Base-by-base conservation (phyloP, 2,797 vertebrate genomes). In the Platyrinchus mystaceus region DNA sequence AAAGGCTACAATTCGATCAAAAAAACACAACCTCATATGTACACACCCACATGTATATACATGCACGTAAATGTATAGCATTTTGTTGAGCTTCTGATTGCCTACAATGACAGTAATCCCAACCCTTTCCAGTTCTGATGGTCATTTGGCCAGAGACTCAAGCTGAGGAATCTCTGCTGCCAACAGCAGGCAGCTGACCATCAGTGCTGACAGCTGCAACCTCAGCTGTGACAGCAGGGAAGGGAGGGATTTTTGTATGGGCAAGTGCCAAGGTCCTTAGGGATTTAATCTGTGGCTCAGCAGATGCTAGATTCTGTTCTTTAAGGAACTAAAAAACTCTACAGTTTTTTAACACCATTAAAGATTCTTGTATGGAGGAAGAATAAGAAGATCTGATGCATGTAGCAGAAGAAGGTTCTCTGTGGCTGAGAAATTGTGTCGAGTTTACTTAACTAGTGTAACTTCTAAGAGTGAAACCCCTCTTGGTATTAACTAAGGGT, bases 21-120 rank as follows among this genome's bases (percentile, higher is more conserved):
- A 69, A 4, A 64, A n/a, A 9, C 13, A 69, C 50, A 11, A 37
- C 46, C 44, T 17, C 10, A 1, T 47, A 21, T 0, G 0, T 58
- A 23, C 8, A 4, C 21, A 26, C 3, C 3, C 36, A 30, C 7
- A 15, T 28, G 14, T 24, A 3, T 36, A 27, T 22, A 26, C 2
- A 11, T 13, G 28, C 8, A 11, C 0, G 0, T 14, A 30, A 14
- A 34, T 0, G 3, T 20, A 26, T 4, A 36, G 32, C 5, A 22
- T 63, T 90, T 85, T 77, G 39, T 36, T 74, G 52, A 90, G 22
- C 28, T 85, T 50, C 17, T 53, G 21, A 14, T 73, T 47, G 32
- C 26, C 32, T 56, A 5, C n/a, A 77, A 9, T 17, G 43, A 46
- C 23, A 63, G 20, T 14, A 77, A 84, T 32, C 5, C 36, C 32